A percentile compares a stretch with the other conserved stretches of the same genome.
Evolutionary conservation across 1,140 invertebrate genomes (phyloP).

Genomic region (Phenacoccus solenopsis): DNA sequence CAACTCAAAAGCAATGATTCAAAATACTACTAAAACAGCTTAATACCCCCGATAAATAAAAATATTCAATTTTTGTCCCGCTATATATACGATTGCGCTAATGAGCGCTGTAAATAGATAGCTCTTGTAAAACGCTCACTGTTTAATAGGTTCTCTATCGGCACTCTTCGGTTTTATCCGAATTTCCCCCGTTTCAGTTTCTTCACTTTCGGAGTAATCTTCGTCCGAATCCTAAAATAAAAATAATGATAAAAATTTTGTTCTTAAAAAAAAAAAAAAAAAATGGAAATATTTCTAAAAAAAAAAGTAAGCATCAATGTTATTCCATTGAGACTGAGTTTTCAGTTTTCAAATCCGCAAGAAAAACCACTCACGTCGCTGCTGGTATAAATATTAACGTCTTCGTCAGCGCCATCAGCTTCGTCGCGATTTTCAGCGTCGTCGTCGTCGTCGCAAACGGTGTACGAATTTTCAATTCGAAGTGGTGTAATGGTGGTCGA

Average conservation of each 20-base stretch:
- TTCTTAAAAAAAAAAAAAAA: too few species aligned
- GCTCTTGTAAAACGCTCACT: background rate
- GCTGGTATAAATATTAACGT: constrained; percentile 31
- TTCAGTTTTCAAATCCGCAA: constrained; percentile 26
- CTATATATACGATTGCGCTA: too few species aligned
- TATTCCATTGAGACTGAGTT: background rate
- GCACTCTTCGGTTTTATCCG: background rate
- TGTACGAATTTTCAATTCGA: constrained; percentile 31
- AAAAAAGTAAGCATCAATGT: background rate
- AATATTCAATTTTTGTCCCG: too few species aligned
- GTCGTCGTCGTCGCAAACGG: constrained; percentile 19
- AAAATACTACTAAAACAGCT: too few species aligned
- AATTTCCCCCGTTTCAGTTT: background rate
- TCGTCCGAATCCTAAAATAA: background rate
- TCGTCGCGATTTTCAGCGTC: constrained; percentile 20
- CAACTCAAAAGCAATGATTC: too few species aligned
- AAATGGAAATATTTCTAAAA: too few species aligned
- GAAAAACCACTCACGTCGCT: background rate
- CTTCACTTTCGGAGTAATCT: background rate
- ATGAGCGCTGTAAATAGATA: background rate
- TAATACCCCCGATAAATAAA: too few species aligned
- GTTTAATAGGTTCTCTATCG: background rate
- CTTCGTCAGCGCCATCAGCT: constrained; percentile 49
- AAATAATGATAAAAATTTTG: too few species aligned
- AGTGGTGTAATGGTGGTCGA: constrained; percentile 51